Base-by-base conservation (phyloP, 2,888 invertebrate genomes). In the Sphecodes monilicornis region DNA sequence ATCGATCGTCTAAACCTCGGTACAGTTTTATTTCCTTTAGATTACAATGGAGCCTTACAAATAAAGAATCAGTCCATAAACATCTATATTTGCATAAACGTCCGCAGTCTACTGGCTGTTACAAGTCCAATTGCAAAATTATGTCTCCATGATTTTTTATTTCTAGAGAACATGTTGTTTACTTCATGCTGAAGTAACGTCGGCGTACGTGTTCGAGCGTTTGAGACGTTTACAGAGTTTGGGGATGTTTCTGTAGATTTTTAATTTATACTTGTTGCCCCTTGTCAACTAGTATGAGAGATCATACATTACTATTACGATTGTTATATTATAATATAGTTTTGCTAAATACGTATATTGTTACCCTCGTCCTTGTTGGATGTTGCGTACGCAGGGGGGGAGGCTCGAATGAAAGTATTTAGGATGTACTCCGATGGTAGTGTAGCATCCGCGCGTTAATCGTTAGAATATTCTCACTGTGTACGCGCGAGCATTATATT, bases 381-480 rank as follows among this genome's bases (percentile, higher is more conserved):
- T 73, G 72, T 66, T 43, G 74, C 60, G 76, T 82, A 70, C 76
- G 76, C 76, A 81, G 77, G 41, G 79, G 29, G 81, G 76, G 76
- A 78, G 75, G 70, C 57, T 68, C 76, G 87, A 84, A 76, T 89
- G 87, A 82, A 89, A 89, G 84, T 86, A 87, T 89, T 89, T 89
- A 89, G 73, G 76, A 86, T 76, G 80, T 89, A 78, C 82, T 87
- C 60, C 73, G 69, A 57, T 60, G 60, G 77, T 86, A 82, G 75
- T 82, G 74, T 76, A 82, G 73, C 86, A 85, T 82, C 82, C 77
- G 22, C 46, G 75, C 57, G 82, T 86, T 68, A 83, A 87, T 79
- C 66, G 43, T 74, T 87, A 73, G 74, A 81, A 88, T 90, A 88
- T 87, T 89, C 84, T 88, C 82, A 80, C 80, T 83, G 81, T 82